These are phyloP conservation scores for Noctilio leporinus DNA, from an alignment of 2,113 vertebrate species.

Conservation along the genomic window DNA sequence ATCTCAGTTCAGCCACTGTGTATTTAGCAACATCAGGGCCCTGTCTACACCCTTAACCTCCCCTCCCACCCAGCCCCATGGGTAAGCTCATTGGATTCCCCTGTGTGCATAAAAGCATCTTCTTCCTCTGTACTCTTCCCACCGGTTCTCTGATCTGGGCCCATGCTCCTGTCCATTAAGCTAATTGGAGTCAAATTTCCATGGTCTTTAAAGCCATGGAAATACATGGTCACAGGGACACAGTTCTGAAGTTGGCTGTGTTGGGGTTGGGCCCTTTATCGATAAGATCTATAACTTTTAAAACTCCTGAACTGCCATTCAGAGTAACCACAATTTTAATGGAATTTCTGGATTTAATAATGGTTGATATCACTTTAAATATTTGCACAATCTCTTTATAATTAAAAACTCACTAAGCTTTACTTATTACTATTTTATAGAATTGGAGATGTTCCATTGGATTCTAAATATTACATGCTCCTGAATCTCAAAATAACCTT, in stretches of 20 bases:
- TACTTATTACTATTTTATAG: conserved; percentile 54
- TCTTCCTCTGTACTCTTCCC: neutral
- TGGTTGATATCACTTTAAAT: conserved; percentile 50
- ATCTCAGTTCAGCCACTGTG: fast-evolving
- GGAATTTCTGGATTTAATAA: conserved; percentile 51
- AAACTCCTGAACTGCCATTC: conserved; percentile 58
- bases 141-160: neutral
- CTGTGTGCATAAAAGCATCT: neutral
- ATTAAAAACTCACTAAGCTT: conserved; percentile 41
- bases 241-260: neutral
- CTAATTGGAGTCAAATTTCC: neutral
- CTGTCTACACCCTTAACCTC: too few species aligned
- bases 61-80: fast-evolving
- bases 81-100: neutral
- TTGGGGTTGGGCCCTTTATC: neutral
- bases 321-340: conserved; percentile 49
- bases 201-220: neutral
- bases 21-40: neutral
- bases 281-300: neutral
- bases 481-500: neutral
- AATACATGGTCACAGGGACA: neutral
- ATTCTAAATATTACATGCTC: conserved; percentile 48
- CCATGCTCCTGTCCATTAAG: neutral
- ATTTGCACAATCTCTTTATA: conserved; percentile 63
- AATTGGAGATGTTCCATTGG: conserved; percentile 26